Evolutionary conservation across 2,797 vertebrate genomes (phyloP).

Genomic region (Buceros bicornis): DNA sequence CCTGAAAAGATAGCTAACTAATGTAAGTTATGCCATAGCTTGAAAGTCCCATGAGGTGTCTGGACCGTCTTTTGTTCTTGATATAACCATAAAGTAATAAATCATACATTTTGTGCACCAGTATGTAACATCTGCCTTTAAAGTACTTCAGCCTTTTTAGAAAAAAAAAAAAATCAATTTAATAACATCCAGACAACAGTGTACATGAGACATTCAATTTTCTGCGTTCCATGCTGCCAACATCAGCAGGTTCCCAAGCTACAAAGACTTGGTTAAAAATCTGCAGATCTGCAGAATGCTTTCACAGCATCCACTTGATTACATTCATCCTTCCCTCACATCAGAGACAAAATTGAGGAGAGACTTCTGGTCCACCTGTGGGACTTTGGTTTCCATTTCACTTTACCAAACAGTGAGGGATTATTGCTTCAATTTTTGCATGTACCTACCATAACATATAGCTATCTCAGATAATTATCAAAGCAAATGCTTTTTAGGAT

Average conservation of each 20-base stretch:
- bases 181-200: slow-evolving; percentile 44
- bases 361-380: not conserved
- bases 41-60: not conserved
- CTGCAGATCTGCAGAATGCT: not conserved
- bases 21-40: not conserved
- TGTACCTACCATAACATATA: not conserved
- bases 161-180: not conserved
- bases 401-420: not conserved
- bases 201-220: not conserved
- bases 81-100: slow-evolving; percentile 1
- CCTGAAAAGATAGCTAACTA: not conserved
- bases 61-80: not conserved
- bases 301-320: not conserved
- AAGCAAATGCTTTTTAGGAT: not conserved
- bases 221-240: not conserved
- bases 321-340: not conserved
- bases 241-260: slow-evolving; percentile 24
- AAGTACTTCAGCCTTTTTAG: not conserved
- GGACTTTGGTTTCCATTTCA: not conserved
- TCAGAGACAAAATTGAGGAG: not conserved
- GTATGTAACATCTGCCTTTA: not conserved
- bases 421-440: not conserved
- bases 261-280: not conserved
- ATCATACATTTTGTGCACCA: not conserved
- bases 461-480: not conserved